phyloP scores from a whole-genome alignment of 2,113 vertebrate genomes.

The Leptosomus discolor region DNA sequence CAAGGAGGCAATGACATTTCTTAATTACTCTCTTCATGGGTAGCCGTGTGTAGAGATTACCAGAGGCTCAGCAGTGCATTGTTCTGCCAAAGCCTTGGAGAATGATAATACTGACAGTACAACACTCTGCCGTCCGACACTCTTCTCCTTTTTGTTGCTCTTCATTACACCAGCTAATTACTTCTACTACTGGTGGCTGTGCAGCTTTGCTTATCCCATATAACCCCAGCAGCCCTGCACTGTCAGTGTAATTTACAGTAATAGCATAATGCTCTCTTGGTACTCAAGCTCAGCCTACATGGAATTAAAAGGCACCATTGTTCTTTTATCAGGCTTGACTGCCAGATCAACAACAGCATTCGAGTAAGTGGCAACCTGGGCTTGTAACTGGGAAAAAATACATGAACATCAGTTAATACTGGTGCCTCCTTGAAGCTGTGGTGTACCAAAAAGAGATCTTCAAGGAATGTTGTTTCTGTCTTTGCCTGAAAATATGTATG shows the following conservation, averaged over 20 bases:
- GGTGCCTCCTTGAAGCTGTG: not conserved
- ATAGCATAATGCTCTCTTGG: not conserved
- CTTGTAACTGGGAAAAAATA: not conserved
- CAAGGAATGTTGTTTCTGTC: not conserved
- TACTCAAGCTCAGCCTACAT: not conserved
- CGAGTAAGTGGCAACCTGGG: not conserved
- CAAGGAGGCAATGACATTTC: slow-evolving; percentile 70
- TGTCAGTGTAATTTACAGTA: slow-evolving; percentile 51
- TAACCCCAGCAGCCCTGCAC: slow-evolving; percentile 31
- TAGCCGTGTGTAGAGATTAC: slow-evolving; percentile 68
- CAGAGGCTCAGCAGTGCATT: slow-evolving; percentile 56
- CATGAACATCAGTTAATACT: not conserved
- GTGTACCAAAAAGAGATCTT: not conserved
- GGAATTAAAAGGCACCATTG: not conserved
- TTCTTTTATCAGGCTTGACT: not conserved
- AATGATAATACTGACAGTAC: slow-evolving; percentile 64
- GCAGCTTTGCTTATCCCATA: not conserved
- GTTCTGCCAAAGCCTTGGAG: slow-evolving; percentile 59
- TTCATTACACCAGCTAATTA: slow-evolving; percentile 75
- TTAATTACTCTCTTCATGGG: slow-evolving; percentile 75
- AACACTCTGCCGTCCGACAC: not conserved
- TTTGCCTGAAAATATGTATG: not conserved
- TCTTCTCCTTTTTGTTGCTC: slow-evolving; percentile 39
- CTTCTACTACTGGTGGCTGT: slow-evolving; percentile 40
- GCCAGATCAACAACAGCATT: not conserved